Evolutionary conservation across 2,113 vertebrate genomes (phyloP).

Genomic region (Ameiurus melas): DNA sequence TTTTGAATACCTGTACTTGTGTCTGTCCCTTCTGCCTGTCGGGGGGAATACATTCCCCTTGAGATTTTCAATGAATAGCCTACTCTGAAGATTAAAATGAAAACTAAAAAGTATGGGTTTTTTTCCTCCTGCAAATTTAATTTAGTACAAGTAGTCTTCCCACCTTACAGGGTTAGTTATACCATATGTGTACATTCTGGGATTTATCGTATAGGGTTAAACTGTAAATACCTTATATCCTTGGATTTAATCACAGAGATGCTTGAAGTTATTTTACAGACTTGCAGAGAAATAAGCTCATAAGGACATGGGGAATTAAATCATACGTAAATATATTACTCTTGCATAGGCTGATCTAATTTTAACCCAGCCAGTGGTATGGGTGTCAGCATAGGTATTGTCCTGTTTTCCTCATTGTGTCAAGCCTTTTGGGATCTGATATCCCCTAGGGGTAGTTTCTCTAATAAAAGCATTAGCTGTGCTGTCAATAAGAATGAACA

Average conservation of each 20-base stretch:
- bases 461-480: slow-evolving; percentile 73
- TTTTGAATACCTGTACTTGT: neutral
- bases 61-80: neutral
- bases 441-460: slow-evolving; percentile 69
- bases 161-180: no score
- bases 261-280: neutral
- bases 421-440: slow-evolving; percentile 42
- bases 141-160: neutral
- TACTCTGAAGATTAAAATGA: neutral
- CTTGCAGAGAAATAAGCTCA: neutral
- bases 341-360: neutral
- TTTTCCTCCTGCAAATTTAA: neutral
- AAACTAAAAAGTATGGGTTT: neutral
- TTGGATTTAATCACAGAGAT: neutral
- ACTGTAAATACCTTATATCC: neutral
- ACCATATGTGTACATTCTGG: neutral
- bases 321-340: neutral
- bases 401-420: slow-evolving; percentile 16
- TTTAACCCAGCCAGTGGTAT: neutral
- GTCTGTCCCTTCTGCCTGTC: neutral
- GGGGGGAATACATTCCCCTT: neutral
- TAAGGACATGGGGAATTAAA: neutral
- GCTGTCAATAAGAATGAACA: slow-evolving; percentile 75
- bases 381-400: neutral
- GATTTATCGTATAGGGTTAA: neutral